phyloP scores from a whole-genome alignment of 2,113 vertebrate genomes.

The Laterallus jamaicensis region DNA sequence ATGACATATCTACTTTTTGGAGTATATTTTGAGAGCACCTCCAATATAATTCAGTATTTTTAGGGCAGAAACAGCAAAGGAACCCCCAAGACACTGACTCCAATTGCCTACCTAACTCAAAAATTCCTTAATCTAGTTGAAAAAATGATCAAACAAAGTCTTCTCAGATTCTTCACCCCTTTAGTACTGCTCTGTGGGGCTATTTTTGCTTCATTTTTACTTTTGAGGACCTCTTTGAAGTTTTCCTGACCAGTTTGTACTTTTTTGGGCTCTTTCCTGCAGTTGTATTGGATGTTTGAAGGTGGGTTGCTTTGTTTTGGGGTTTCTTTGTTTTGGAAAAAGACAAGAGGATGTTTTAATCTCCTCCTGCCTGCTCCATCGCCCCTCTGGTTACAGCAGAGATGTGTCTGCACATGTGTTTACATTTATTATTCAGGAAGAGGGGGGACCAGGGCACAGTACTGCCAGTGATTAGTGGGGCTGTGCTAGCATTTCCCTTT shows the following conservation, averaged over 20 bases:
- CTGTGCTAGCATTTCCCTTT: neutral
- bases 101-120: neutral
- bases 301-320: neutral
- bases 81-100: neutral
- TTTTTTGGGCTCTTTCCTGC: neutral
- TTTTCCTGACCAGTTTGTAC: neutral
- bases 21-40: neutral
- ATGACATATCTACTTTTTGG: neutral
- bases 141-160: neutral
- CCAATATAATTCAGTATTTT: neutral
- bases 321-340: neutral
- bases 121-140: neutral
- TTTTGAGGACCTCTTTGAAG: neutral
- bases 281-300: neutral
- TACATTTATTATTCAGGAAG: neutral
- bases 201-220: neutral
- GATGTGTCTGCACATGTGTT: neutral
- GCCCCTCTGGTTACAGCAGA: neutral
- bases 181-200: neutral
- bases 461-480: neutral
- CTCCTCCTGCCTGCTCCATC: accelerated
- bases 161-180: neutral
- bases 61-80: neutral
- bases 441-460: neutral
- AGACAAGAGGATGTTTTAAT: neutral